A percentile compares a stretch with the other conserved stretches of the same genome.
These are phyloP conservation scores for Diachrysia chrysitis DNA, from an alignment of 2,888 invertebrate species.

Conservation along the genomic window DNA sequence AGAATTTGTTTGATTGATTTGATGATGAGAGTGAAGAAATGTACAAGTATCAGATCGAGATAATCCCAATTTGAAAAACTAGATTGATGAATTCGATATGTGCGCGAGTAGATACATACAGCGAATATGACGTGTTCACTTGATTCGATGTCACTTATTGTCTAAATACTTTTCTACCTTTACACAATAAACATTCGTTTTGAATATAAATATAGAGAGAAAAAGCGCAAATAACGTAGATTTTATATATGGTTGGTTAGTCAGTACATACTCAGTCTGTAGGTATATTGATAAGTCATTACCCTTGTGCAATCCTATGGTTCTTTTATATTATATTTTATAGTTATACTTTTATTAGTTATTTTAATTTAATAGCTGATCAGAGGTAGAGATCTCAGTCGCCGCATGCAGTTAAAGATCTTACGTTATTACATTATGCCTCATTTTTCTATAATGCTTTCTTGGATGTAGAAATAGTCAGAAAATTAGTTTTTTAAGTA, in stretches of 20 bases:
- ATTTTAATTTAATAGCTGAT: constrained; percentile 52
- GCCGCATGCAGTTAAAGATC: constrained; percentile 35
- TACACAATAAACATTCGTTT: constrained; percentile 37
- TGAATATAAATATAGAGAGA: constrained; percentile 25
- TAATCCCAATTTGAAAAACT: neutral
- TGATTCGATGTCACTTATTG: constrained; percentile 33
- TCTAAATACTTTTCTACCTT: constrained; percentile 37
- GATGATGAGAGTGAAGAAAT: neutral
- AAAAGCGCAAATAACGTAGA: constrained; percentile 63
- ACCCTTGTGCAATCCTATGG: constrained; percentile 67
- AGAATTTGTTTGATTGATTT: constrained; percentile 1
- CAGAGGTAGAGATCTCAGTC: constrained; percentile 63
- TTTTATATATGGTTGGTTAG: constrained; percentile 71
- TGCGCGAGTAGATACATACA: constrained; percentile 12
- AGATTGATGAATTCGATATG: constrained; percentile 19
- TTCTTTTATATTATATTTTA: constrained; percentile 57
- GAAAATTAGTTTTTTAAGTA: constrained; percentile 16
- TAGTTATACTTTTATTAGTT: constrained; percentile 56
- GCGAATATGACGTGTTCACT: constrained; percentile 11
- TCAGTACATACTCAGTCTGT: constrained; percentile 59
- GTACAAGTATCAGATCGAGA: constrained; percentile 7
- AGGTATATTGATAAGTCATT: constrained; percentile 56
- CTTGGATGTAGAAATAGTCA: constrained; percentile 10
- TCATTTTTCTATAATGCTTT: constrained; percentile 36
- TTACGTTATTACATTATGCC: constrained; percentile 32